Evolutionary conservation across 2,888 invertebrate genomes (phyloP).

Genomic region (Eupeodes luniger): DNA sequence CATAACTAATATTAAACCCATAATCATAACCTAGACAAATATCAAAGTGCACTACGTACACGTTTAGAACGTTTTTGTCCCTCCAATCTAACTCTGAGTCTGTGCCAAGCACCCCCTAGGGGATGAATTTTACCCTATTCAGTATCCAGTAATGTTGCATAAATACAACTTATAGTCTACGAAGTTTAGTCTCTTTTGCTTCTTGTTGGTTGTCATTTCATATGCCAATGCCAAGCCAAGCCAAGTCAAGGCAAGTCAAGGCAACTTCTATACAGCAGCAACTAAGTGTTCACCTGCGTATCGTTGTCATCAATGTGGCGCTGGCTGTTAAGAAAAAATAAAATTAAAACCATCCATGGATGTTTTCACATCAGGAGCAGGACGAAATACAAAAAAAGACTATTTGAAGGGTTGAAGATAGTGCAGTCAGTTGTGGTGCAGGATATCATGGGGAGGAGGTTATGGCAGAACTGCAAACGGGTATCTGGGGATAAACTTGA

Average conservation of each 20-base stretch:
- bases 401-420: not conserved
- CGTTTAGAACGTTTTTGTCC: not conserved
- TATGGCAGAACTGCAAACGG: conserved; percentile 1
- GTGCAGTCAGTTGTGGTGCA: not conserved
- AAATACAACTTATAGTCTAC: conserved; percentile 44
- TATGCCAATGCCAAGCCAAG: conserved; percentile 46
- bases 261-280: conserved; percentile 1
- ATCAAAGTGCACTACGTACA: conserved; percentile 51
- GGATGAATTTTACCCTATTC: conserved; percentile 1
- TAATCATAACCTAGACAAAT: conserved; percentile 66
- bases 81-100: not conserved
- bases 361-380: not conserved
- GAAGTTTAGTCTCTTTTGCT: conserved; percentile 50
- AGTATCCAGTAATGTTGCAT: conserved; percentile 42
- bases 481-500: conserved; percentile 68
- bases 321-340: conserved; percentile 37
- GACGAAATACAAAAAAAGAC: not conserved
- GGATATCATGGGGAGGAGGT: not conserved
- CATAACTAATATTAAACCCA: conserved; percentile 46
- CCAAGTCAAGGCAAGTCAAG: not conserved
- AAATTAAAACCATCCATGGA: conserved; percentile 1
- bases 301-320: conserved; percentile 62
- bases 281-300: conserved; percentile 74
- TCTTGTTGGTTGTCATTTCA: conserved; percentile 30
- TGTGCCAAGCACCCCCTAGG: conserved; percentile 56